These are phyloP conservation scores for Lordiphosa collinella DNA, from an alignment of 1,140 invertebrate genomes.

Conservation along the genomic window DNA sequence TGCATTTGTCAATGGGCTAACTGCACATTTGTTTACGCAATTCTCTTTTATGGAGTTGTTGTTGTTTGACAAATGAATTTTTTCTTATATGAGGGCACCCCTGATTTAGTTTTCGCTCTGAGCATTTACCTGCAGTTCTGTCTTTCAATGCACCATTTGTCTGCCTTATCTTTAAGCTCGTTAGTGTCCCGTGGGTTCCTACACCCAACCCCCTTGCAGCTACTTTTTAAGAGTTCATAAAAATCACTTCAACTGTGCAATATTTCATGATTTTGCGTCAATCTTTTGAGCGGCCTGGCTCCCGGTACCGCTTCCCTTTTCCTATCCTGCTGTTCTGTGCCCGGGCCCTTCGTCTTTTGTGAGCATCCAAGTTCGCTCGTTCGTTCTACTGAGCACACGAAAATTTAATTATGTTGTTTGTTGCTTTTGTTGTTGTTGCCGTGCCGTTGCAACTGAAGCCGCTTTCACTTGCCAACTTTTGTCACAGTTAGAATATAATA, in stretches of 20 bases:
- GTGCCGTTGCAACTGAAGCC: constrained; percentile 13
- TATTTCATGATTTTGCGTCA: constrained; percentile 65
- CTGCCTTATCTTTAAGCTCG: constrained; percentile 56
- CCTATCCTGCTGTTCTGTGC: not conserved
- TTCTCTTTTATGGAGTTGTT: too few relatives aligned
- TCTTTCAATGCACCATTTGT: constrained; percentile 36
- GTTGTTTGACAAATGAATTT: too few relatives aligned
- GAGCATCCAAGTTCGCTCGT: constrained; percentile 37
- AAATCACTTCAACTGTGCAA: constrained; percentile 73
- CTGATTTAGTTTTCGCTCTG: too few relatives aligned
- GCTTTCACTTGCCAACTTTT: constrained; percentile 38
- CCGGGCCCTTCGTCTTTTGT: constrained; percentile 14
- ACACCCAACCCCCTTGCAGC: constrained; percentile 15
- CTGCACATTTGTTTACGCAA: too few relatives aligned
- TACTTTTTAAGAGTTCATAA: constrained; percentile 67
- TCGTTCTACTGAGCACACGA: constrained; percentile 56
- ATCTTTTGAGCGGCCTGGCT: constrained; percentile 44
- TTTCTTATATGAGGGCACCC: too few relatives aligned
- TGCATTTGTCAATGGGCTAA: too few relatives aligned
- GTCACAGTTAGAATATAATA: constrained; percentile 43
- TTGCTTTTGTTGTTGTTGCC: constrained; percentile 16
- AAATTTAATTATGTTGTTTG: constrained; percentile 58
- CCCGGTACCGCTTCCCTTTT: not conserved
- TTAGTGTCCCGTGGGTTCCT: constrained; percentile 29
- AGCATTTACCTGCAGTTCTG: too few relatives aligned